Evolutionary conservation across 2,113 vertebrate species (phyloP).

Genomic region (Hipposideros armiger): DNA sequence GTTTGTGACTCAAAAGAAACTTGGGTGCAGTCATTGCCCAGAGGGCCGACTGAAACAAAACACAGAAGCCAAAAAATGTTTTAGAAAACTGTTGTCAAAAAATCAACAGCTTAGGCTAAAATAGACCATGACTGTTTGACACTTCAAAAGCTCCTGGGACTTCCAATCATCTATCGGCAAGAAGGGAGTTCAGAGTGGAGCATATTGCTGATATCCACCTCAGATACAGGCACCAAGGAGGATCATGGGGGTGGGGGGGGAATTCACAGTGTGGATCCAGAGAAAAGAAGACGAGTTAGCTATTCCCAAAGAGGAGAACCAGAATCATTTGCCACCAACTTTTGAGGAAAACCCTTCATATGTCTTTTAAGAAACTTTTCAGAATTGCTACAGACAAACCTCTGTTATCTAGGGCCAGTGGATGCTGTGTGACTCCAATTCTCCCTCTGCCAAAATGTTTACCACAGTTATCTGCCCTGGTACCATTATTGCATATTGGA

Average conservation of each 20-base stretch:
- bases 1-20: background rate
- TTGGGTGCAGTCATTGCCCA: background rate
- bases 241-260: background rate
- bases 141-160: background rate
- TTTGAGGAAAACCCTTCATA: background rate
- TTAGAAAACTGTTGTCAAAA: slow-evolving; percentile 50
- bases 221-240: background rate
- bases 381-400: background rate
- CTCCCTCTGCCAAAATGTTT: background rate
- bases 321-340: background rate
- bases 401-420: background rate
- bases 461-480: background rate
- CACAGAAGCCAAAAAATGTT: slow-evolving; percentile 28
- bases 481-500: background rate
- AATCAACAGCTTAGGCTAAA: slow-evolving; percentile 26
- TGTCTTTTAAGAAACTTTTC: background rate
- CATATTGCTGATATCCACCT: background rate
- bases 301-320: background rate
- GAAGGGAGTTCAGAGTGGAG: background rate
- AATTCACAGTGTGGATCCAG: background rate
- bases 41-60: background rate
- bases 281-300: background rate
- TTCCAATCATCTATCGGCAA: background rate
- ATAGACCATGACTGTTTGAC: background rate
- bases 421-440: background rate